Evolutionary conservation across 1,140 invertebrate species (phyloP), one percentile per base, ranked within the genome.

Genomic region (Anadara kagoshimensis): DNA sequence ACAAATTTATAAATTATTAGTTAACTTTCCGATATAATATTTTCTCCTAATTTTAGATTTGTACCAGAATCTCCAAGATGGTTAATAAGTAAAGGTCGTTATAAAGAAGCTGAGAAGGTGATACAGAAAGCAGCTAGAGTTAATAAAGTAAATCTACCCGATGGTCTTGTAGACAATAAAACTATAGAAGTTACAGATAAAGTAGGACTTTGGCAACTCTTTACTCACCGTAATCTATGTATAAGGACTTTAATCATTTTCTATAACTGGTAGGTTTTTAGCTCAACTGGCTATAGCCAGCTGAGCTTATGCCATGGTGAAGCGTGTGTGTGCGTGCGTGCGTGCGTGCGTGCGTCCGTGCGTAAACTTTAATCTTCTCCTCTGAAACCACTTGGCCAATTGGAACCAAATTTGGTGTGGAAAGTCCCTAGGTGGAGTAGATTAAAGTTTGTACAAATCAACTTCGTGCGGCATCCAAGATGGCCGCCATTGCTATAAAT

Each of bases 31-130:
- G 18, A n/a, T 2, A 36, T 29, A 2, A 26, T 53, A 0, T 18
- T 11, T 18, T 67, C 22, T 59, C n/a, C n/a, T n/a, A n/a, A 36
- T 36, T 67, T 53, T 47, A 82, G 80, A 49, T 44, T 82, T 45
- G 67, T 82, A 14, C 81, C 81, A 8, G 81, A 83, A 29, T 81
- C 79, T 14, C 81, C 81, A 5, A 70, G 81, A 1, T 83, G 81
- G 81, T 69, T 83, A 1, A 49, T 81, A 36, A 69, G 66, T 11
- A 59, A 73, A 57, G 73, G 74, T 11, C 64, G 75, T 18, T 51
- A 73, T 45, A 77, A 79, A 36, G 81, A 83, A 58, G 81, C 81
- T 10, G 73, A 76, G 20, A 62, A 70, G 36, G 79, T 83, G n/a
- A 29, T 81, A 16, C 69, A 72, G 43, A 20, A 47, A 16, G 53